Evolutionary conservation across 2,113 vertebrate species (phyloP), one percentile per base, ranked within the genome.

Genomic region (Tonatia bakeri): DNA sequence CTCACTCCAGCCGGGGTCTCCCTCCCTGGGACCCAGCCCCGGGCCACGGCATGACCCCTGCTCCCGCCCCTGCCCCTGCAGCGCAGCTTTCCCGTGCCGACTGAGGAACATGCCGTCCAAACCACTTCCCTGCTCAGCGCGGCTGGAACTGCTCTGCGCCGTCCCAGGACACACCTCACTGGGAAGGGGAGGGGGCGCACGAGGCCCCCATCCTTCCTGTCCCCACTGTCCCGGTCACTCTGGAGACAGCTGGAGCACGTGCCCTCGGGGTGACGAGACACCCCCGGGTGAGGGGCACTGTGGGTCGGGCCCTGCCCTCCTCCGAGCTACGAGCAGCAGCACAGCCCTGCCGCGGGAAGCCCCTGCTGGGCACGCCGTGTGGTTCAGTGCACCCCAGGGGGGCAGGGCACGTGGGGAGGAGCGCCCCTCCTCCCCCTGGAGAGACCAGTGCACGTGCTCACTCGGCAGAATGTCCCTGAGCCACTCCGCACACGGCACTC

Each of bases 21-120:
- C 80, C 19, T 54, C 82, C 64, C 4, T 0, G 1, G 0, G 3
- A 5, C 24, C 59, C 13, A n/a, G n/a, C n/a, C n/a, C n/a, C n/a
- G n/a, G n/a, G n/a, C n/a, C n/a, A n/a, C n/a, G n/a, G n/a, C n/a
- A n/a, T n/a, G n/a, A n/a, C n/a, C n/a, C n/a, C n/a, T n/a, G n/a
- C n/a, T n/a, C n/a, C n/a, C n/a, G n/a, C n/a, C n/a, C n/a, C n/a
- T n/a, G n/a, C n/a, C n/a, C n/a, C n/a, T n/a, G n/a, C n/a, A n/a
- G n/a, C n/a, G n/a, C n/a, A n/a, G n/a, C n/a, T n/a, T n/a, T n/a
- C n/a, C n/a, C n/a, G n/a, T n/a, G n/a, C n/a, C n/a, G n/a, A 22
- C n/a, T 11, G 2, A 69, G n/a, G 67, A 9, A 4, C n/a, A 20
- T 19, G 8, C 33, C 20, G 4, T 19, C 67, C 4, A 6, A 8